A percentile compares a stretch with the other conserved stretches of the same genome.
These are phyloP conservation scores for Corythoichthys intestinalis DNA, from an alignment of 2,113 vertebrate genomes.

Conservation along the genomic window DNA sequence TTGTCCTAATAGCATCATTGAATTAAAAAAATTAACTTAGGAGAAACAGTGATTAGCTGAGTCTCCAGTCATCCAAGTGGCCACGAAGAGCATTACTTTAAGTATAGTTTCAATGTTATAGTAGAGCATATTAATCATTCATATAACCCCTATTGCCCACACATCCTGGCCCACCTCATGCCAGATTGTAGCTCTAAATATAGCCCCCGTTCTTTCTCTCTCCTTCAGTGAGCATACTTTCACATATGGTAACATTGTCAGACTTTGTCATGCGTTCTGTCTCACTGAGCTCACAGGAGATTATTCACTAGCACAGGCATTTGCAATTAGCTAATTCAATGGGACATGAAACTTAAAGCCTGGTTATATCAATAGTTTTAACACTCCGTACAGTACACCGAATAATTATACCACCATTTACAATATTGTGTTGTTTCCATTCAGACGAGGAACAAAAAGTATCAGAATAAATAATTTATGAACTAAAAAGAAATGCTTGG, in stretches of 20 bases:
- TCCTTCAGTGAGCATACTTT: slow-evolving; percentile 5
- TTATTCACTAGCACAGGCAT: slow-evolving; percentile 25
- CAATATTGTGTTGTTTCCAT: slow-evolving; percentile 59
- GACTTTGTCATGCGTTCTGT: slow-evolving; percentile 21
- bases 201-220: slow-evolving; percentile 26
- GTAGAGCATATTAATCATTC: slow-evolving; percentile 62
- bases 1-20: background rate
- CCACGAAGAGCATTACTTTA: slow-evolving; percentile 40
- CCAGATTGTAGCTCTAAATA: slow-evolving; percentile 51
- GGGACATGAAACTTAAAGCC: background rate
- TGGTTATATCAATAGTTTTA: slow-evolving; percentile 23
- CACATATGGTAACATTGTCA: slow-evolving; percentile 9
- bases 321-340: slow-evolving; percentile 1
- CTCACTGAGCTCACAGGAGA: slow-evolving; percentile 24
- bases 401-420: background rate
- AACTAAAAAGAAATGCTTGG: slow-evolving; percentile 23
- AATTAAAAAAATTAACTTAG: slow-evolving; percentile 6
- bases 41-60: slow-evolving; percentile 22
- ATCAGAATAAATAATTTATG: slow-evolving; percentile 65
- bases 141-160: slow-evolving; percentile 28
- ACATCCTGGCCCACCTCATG: slow-evolving; percentile 24
- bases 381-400: slow-evolving; percentile 35
- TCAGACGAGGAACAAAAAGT: slow-evolving; percentile 56
- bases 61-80: slow-evolving; percentile 19
- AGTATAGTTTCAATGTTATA: slow-evolving; percentile 43